A percentile compares a stretch with the other conserved stretches of the same genome.
phyloP scores from a whole-genome alignment of 2,113 vertebrate genomes.

The Neofelis nebulosa region DNA sequence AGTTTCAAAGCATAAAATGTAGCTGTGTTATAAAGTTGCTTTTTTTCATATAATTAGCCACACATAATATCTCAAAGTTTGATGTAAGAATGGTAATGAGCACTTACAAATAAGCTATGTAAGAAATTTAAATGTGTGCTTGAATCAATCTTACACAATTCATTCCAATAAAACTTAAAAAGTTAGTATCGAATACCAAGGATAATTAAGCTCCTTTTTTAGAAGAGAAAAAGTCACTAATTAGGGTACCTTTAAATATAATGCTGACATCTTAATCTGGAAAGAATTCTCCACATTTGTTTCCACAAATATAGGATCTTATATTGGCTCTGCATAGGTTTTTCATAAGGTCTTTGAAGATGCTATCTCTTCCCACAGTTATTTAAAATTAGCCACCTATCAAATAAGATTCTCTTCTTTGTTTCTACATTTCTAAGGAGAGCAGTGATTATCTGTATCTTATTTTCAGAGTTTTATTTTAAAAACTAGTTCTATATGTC shows the following conservation, averaged over 20 bases:
- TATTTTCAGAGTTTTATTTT: not conserved
- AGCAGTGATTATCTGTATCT: not conserved
- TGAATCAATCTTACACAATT: not conserved
- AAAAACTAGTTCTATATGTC: not conserved
- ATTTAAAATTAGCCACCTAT: conserved; percentile 2
- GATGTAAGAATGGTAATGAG: not conserved
- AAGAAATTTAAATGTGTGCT: not conserved
- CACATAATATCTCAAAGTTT: not conserved
- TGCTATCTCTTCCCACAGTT: not conserved
- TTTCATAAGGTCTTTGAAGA: not conserved
- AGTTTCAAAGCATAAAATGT: not conserved
- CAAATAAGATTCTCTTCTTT: not conserved
- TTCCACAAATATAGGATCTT: not conserved
- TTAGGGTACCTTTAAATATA: not conserved
- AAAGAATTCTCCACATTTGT: not conserved
- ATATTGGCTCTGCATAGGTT: not conserved
- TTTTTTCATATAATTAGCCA: not conserved
- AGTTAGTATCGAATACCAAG: not conserved
- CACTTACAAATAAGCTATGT: not conserved
- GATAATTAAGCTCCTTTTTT: not conserved
- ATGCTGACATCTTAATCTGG: not conserved
- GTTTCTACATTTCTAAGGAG: not conserved
- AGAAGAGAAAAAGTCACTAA: not conserved
- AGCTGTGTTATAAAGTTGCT: not conserved
- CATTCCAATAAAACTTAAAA: not conserved